Percentiles rank a stretch among this genome's conserved stretches.
Evolutionary conservation across 1,140 invertebrate genomes (phyloP).

Genomic region (Battus philenor): DNA sequence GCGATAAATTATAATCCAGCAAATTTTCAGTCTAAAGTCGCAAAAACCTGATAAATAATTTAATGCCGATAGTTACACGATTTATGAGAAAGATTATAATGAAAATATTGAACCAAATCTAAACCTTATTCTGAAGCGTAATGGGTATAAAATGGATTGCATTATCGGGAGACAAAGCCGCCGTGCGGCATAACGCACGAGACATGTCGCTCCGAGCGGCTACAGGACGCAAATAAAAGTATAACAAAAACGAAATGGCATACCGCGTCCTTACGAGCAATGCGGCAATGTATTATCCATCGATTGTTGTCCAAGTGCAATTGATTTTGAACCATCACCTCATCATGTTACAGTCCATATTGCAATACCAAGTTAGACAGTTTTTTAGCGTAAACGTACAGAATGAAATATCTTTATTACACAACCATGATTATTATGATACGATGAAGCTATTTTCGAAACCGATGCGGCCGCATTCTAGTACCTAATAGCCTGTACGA

Average conservation of each 20-base stretch:
- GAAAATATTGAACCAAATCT: background rate
- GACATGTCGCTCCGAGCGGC: conserved; percentile 23
- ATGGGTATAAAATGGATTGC: conserved; percentile 2
- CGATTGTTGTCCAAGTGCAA: conserved; percentile 6
- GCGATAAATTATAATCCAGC: background rate
- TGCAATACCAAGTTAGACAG: conserved; percentile 7
- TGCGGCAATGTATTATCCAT: conserved; percentile 22
- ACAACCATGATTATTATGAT: conserved; percentile 31
- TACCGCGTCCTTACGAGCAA: conserved; percentile 21
- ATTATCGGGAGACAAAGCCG: conserved; percentile 5
- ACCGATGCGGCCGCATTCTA: conserved; percentile 29
- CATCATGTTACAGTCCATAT: conserved; percentile 17
- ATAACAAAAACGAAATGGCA: conserved; percentile 27
- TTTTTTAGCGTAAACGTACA: conserved; percentile 24
- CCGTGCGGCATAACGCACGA: conserved; percentile 28
- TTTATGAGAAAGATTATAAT: background rate
- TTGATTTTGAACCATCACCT: conserved; percentile 18
- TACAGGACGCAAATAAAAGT: conserved; percentile 19
- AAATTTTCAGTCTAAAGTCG: background rate
- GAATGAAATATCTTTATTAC: conserved; percentile 43
- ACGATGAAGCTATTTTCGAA: conserved; percentile 38
- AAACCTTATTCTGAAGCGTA: background rate
- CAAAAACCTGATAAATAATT: conserved; percentile 1
- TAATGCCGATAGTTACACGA: conserved; percentile 1
- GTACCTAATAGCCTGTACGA: conserved; percentile 29